These are phyloP conservation scores for Merops nubicus DNA, from an alignment of 2,113 vertebrate species.

Conservation along the genomic window DNA sequence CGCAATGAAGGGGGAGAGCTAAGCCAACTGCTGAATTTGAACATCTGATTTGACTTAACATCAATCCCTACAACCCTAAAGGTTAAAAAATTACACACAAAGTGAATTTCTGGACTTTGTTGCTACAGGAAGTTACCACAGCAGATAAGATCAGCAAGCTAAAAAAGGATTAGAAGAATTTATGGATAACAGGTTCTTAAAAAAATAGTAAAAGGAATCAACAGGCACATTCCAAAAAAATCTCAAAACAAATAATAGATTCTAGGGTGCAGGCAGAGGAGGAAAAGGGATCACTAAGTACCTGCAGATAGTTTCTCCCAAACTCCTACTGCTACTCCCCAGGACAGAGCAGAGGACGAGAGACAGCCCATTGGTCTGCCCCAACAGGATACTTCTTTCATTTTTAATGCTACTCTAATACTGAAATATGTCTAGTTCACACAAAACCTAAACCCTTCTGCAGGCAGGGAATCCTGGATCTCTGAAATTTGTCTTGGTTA, in stretches of 20 bases:
- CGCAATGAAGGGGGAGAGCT: background rate
- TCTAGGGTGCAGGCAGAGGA: background rate
- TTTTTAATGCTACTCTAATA: background rate
- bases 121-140: background rate
- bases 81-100: background rate
- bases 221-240: background rate
- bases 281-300: background rate
- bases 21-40: background rate
- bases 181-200: background rate
- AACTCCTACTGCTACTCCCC: background rate
- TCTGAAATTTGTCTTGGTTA: background rate
- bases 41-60: background rate
- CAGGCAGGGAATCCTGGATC: background rate
- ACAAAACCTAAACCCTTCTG: background rate
- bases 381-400: background rate
- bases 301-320: background rate
- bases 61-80: background rate
- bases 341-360: background rate
- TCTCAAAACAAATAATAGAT: background rate
- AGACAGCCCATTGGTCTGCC: fast-evolving
- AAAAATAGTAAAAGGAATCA: background rate
- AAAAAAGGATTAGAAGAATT: background rate
- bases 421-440: background rate
- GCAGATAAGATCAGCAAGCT: background rate
- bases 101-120: background rate